Evolutionary conservation across 2,888 invertebrate genomes (phyloP).

Genomic region (Darwinula stevensoni): DNA sequence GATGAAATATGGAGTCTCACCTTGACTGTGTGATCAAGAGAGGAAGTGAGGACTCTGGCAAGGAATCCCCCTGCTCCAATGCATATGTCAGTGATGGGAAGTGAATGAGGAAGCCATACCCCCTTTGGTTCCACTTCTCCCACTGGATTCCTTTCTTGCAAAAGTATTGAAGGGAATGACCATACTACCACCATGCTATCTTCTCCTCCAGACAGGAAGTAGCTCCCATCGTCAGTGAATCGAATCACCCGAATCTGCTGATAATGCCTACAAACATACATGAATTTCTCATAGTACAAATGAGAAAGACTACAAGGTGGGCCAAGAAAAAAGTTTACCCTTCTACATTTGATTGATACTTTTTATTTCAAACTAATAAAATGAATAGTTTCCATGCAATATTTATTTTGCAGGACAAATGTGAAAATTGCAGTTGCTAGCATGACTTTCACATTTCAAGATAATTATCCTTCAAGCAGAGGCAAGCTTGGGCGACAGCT

Average conservation of each 20-base stretch:
- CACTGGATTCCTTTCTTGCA: conserved; percentile 11
- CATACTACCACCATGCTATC: conserved; percentile 61
- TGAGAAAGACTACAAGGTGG: too few relatives aligned
- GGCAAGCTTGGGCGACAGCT: too few relatives aligned
- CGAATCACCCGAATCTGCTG: conserved; percentile 41
- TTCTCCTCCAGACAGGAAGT: conserved; percentile 44
- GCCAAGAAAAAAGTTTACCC: too few relatives aligned
- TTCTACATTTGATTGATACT: too few relatives aligned
- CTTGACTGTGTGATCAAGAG: conserved; percentile 50
- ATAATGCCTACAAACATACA: conserved; percentile 28
- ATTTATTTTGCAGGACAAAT: too few relatives aligned
- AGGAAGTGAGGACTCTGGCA: conserved; percentile 40
- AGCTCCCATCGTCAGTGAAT: conserved; percentile 44
- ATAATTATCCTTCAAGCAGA: too few relatives aligned
- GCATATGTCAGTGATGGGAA: conserved; percentile 44
- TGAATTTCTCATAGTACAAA: too few relatives aligned
- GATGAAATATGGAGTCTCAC: too few relatives aligned
- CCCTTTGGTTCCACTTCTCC: conserved; percentile 29
- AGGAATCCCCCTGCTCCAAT: conserved; percentile 36
- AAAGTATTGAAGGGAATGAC: conserved; percentile 29
- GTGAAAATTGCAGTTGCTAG: too few relatives aligned
- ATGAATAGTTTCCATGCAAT: too few relatives aligned
- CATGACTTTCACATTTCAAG: too few relatives aligned
- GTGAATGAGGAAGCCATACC: conserved; percentile 43
- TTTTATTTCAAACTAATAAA: too few relatives aligned